Percentiles rank a stretch among this genome's conserved stretches.
phyloP scores from a whole-genome alignment of 2,797 vertebrate genomes.

The Nothura maculosa region DNA sequence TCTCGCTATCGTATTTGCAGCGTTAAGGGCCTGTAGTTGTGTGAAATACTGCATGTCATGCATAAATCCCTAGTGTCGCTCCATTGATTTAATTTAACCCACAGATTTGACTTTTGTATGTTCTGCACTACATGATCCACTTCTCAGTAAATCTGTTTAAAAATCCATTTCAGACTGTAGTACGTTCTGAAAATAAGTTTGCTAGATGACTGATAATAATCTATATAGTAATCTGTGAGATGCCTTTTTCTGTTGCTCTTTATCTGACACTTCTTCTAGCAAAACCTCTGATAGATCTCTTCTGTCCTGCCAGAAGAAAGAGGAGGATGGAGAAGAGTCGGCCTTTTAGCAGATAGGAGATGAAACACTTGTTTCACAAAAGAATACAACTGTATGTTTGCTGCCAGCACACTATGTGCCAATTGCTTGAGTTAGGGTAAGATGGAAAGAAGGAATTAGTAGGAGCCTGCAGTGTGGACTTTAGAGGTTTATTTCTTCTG shows the following conservation, averaged over 20 bases:
- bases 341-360: not conserved
- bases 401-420: not conserved
- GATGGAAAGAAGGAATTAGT: slow-evolving; percentile 34
- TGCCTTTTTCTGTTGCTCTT: not conserved
- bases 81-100: not conserved
- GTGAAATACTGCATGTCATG: not conserved
- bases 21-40: not conserved
- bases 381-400: not conserved
- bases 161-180: not conserved
- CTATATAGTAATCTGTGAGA: not conserved
- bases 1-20: not conserved
- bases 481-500: slow-evolving; percentile 23
- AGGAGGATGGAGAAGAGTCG: not conserved
- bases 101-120: not conserved
- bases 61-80: not conserved
- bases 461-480: not conserved
- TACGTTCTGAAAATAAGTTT: not conserved
- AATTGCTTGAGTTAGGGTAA: slow-evolving; percentile 15
- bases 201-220: not conserved
- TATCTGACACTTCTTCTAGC: not conserved
- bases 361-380: slow-evolving; percentile 4
- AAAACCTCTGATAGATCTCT: not conserved
- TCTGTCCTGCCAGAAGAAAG: not conserved
- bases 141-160: not conserved
- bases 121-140: not conserved